Base-by-base conservation (phyloP, 2,888 invertebrate genomes). In the Parthenolecanium corni region DNA sequence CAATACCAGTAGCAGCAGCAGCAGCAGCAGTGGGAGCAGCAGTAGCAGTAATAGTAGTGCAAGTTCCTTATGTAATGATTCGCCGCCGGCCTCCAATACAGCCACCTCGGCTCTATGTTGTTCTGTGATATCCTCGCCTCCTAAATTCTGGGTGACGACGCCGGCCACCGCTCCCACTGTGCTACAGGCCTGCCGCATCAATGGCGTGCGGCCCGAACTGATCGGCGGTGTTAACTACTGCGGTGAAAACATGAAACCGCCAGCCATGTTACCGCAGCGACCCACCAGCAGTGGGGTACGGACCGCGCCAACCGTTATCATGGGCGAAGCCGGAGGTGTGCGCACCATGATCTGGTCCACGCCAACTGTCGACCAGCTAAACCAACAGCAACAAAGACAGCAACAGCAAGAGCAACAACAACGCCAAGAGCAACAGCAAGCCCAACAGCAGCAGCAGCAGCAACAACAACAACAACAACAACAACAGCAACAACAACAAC, bases 251-350 rank as follows among this genome's bases (percentile, higher is more conserved):
- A 69, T 69, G 68, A 65, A 68, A 53, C 69, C 69, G n/a, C 68
- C 69, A 24, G 58, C 65, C n/a, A 65, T 67, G 51, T 65, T 67
- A 51, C 67, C 66, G 3, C 68, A 67, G 24, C 62, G 67, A 24
- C 62, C 65, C 65, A 64, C 69, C 64, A 58, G 65, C 67, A 46
- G 66, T 67, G 36, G 66, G 58, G 44, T 67, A 52, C 46, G 70
- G 40, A 65, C 75, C 72, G 79, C 91, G 56, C 91, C 92, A 31
- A 88, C 89, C 52, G 91, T 91, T 66, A 89, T 92, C 68, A 90
- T 92, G 90, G 91, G 91, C 53, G 91, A 92, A 74, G 89, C 89
- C 42, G 92, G 91, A 62, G 89, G 91, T 46, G 91, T 92, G 0
- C 71, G 80, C 64, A 83, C 83, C 46, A 83, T 83, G 83, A 78